A percentile compares a stretch with the other conserved stretches of the same genome.
Conservation (phyloP, 2,888 invertebrate genomes). For the Catocala nupta region DNA sequence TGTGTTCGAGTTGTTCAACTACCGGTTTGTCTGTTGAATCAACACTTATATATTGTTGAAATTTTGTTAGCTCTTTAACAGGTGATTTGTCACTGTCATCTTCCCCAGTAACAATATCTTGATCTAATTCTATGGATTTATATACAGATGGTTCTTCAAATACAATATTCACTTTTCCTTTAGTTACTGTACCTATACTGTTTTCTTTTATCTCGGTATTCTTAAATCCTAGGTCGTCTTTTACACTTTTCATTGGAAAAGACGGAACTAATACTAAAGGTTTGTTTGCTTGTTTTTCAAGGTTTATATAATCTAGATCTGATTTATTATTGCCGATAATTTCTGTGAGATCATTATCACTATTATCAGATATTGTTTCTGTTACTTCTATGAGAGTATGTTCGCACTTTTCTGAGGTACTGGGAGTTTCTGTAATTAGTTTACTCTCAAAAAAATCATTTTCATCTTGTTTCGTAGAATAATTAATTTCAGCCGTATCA, state of each 20-base stretch:
- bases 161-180: background rate
- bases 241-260: conserved; percentile 2
- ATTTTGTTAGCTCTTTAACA: conserved; percentile 20
- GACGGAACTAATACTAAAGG: conserved; percentile 8
- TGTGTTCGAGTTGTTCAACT: no score
- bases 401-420: background rate
- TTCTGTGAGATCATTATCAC: conserved; percentile 11
- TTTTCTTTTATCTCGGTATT: background rate
- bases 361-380: conserved; percentile 5
- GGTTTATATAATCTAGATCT: background rate
- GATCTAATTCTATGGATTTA: no score
- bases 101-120: no score
- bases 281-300: conserved; percentile 2
- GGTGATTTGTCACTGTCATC: background rate
- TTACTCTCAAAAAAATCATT: conserved; percentile 2
- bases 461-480: conserved; percentile 6
- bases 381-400: background rate
- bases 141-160: no score
- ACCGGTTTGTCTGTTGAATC: no score
- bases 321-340: background rate
- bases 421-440: background rate
- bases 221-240: background rate
- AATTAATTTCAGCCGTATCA: conserved; percentile 3
- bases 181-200: background rate
- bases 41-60: conserved; percentile 15